Conservation (phyloP, 2,797 vertebrate genomes). For the Dendrocincla fuliginosa region DNA sequence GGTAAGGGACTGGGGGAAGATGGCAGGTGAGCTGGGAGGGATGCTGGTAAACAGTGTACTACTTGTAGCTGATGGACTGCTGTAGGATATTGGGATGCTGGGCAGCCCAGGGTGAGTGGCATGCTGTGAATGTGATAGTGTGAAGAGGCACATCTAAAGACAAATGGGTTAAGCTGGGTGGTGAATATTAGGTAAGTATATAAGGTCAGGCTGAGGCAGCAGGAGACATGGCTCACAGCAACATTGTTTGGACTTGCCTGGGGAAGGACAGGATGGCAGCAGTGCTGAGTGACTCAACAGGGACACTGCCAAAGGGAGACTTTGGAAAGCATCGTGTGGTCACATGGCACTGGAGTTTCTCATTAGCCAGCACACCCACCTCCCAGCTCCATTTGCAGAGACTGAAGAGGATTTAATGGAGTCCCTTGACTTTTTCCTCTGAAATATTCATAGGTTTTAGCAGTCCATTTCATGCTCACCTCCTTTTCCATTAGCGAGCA, state of each 20-base stretch:
- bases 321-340: not conserved
- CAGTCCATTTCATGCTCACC: constrained; percentile 66
- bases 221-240: not conserved
- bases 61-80: not conserved
- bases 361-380: constrained; percentile 14
- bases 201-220: not conserved
- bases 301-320: not conserved
- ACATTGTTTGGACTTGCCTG: not conserved
- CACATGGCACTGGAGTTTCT: constrained; percentile 1
- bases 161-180: not conserved
- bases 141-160: not conserved
- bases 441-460: constrained; percentile 78
- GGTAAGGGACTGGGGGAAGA: not conserved
- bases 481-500: constrained; percentile 65
- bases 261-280: not conserved
- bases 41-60: not conserved
- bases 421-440: constrained; percentile 71
- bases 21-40: not conserved
- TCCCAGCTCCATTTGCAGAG: constrained; percentile 60
- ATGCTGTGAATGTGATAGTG: accelerated
- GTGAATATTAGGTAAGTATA: not conserved
- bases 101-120: not conserved
- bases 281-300: not conserved
- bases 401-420: constrained; percentile 69
- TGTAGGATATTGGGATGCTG: not conserved